These are phyloP conservation scores for Caenorhabditis becei DNA, from an alignment of 2,888 invertebrate species.

Conservation along the genomic window DNA sequence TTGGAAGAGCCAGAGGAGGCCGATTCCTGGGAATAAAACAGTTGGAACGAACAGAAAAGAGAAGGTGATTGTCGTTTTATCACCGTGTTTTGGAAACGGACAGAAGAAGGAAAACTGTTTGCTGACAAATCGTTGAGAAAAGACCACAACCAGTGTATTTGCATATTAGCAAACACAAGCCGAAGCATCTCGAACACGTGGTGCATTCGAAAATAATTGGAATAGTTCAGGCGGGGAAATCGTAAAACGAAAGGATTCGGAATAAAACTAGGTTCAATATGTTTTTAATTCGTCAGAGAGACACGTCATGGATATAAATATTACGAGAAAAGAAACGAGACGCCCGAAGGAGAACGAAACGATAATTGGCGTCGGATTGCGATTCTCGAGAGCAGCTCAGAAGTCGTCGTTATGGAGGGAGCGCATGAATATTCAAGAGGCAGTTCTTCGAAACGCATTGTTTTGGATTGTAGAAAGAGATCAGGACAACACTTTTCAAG, in stretches of 20 bases:
- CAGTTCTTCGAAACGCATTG: too few relatives aligned
- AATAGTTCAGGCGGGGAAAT: background rate
- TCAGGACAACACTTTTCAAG: too few relatives aligned
- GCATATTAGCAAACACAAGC: background rate
- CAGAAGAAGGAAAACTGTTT: background rate
- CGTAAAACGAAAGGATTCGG: background rate
- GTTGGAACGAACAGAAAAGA: too few relatives aligned
- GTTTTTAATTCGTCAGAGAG: slow-evolving; percentile 17
- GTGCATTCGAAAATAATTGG: too few relatives aligned
- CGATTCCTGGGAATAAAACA: slow-evolving; percentile 66
- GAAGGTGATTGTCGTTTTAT: too few relatives aligned
- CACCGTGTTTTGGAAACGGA: too few relatives aligned
- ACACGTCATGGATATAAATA: background rate
- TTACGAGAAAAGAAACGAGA: slow-evolving; percentile 35
- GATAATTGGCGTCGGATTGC: slow-evolving; percentile 47
- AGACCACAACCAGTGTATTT: background rate
- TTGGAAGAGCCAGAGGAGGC: slow-evolving; percentile 70
- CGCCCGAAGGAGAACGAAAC: slow-evolving; percentile 29
- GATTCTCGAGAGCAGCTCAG: slow-evolving; percentile 9
- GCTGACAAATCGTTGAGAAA: background rate
- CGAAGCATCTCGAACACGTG: background rate
- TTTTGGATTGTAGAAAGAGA: too few relatives aligned
- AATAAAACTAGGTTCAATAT: slow-evolving; percentile 1
- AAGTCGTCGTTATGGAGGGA: slow-evolving; percentile 29
- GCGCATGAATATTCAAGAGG: slow-evolving; percentile 31